Conservation (phyloP, 2,113 vertebrate species). For the Lepus americanus region DNA sequence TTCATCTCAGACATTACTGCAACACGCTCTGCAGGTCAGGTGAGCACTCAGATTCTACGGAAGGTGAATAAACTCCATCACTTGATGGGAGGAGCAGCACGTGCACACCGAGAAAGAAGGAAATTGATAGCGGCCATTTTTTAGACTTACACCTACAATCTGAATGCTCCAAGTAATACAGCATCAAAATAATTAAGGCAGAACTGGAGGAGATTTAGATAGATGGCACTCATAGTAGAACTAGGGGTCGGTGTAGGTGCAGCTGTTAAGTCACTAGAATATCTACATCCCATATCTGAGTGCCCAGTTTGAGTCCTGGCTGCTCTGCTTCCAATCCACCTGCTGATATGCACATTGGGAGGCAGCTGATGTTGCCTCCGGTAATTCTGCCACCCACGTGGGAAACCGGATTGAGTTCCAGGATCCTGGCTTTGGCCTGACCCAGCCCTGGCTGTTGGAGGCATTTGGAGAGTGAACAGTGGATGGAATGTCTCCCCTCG, state of each 20-base stretch:
- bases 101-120: not conserved
- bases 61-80: not conserved
- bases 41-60: not conserved
- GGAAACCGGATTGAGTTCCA: no score
- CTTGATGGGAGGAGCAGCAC: not conserved
- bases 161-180: not conserved
- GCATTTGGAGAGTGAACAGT: no score
- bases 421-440: no score
- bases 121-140: not conserved
- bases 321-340: no score
- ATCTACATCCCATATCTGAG: no score
- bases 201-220: not conserved
- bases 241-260: not conserved
- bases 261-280: no score
- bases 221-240: not conserved
- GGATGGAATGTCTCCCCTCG: not conserved
- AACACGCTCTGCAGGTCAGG: not conserved
- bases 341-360: no score
- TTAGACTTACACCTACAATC: not conserved
- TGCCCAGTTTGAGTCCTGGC: no score
- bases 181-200: not conserved
- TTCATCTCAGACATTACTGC: not conserved
- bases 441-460: no score
- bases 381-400: no score
- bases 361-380: no score